phyloP scores from a whole-genome alignment of 2,888 invertebrate genomes.

The Nemoura dubitans region DNA sequence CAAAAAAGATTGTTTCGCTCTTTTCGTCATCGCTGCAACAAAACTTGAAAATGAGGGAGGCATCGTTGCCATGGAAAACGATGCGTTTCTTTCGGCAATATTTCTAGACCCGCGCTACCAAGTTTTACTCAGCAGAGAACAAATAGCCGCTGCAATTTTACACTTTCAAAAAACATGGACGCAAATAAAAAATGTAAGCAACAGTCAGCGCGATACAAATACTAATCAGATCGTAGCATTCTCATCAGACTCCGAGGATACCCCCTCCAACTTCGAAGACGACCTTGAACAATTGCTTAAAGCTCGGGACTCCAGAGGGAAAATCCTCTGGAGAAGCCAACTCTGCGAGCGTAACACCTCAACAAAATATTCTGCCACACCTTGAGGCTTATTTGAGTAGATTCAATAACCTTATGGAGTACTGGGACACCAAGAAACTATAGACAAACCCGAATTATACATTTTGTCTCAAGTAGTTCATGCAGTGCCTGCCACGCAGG shows the following conservation, averaged over 20 bases:
- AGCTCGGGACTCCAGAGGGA: too few relatives aligned
- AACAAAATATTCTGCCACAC: neutral
- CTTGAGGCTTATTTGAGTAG: neutral
- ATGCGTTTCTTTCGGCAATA: neutral
- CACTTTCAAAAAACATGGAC: neutral
- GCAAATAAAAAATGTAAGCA: neutral
- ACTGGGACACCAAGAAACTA: neutral
- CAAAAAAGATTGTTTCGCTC: neutral
- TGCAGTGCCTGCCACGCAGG: neutral
- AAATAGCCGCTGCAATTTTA: neutral
- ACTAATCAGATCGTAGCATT: too few relatives aligned
- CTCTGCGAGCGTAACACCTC: too few relatives aligned
- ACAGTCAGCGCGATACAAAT: too few relatives aligned
- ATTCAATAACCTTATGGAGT: neutral
- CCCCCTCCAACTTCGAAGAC: neutral
- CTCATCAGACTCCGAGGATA: neutral
- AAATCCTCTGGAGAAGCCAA: too few relatives aligned
- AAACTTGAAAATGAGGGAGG: neutral
- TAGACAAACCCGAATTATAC: neutral
- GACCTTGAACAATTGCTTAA: neutral
- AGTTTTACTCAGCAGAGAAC: neutral
- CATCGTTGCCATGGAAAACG: neutral
- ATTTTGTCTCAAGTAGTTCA: neutral
- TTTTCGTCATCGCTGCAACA: neutral
- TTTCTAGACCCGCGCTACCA: neutral